Evolutionary conservation across 2,888 invertebrate species (phyloP), one percentile per base, ranked within the genome.

Genomic region (Cephus pulcher): DNA sequence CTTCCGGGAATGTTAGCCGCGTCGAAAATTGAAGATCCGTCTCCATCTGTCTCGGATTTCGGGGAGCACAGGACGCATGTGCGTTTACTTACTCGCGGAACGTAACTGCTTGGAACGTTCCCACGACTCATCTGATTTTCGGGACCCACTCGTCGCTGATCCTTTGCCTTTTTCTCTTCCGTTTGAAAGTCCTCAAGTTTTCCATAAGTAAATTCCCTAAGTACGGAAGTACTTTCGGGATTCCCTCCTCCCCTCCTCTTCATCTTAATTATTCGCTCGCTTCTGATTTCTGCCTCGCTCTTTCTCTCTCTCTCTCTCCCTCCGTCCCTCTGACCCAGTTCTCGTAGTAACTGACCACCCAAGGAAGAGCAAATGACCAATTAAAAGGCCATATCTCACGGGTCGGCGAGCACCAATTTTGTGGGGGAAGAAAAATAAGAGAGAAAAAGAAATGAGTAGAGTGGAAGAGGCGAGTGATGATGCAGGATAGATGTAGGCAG

Each of bases 341-440:
- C 15, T 69, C 37, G 37, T 56, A 75, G 70, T 76, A 76, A 80
- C 76, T 77, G 74, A 75, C 75, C 33, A 35, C 23, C 73, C 11
- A 30, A 12, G n/a, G 73, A 35, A 30, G 69, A 40, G 12, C 75
- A 69, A 79, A 75, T 35, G 79, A 75, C 73, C 80, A 78, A 78
- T 80, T 80, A 78, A 81, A 81, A 79, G 78, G 75, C 78, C 76
- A 81, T 79, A 78, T 76, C 78, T 77, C 76, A 74, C 78, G 40
- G 76, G 70, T 70, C 37, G 70, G 23, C 56, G 30, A 71, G 69
- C 33, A 71, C 70, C 73, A 75, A 74, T 80, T 78, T 75, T 32
- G 40, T 75, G 75, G 74, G 40, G 9, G 23, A 56, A 56, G 1
- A 6, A 56, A 9, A 9, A 9, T 56, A 56, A 56, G 40, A 56